Percentiles rank a stretch among this genome's conserved stretches.
Evolutionary conservation across 2,888 invertebrate genomes (phyloP).

Genomic region (Dendrolimus pini): DNA sequence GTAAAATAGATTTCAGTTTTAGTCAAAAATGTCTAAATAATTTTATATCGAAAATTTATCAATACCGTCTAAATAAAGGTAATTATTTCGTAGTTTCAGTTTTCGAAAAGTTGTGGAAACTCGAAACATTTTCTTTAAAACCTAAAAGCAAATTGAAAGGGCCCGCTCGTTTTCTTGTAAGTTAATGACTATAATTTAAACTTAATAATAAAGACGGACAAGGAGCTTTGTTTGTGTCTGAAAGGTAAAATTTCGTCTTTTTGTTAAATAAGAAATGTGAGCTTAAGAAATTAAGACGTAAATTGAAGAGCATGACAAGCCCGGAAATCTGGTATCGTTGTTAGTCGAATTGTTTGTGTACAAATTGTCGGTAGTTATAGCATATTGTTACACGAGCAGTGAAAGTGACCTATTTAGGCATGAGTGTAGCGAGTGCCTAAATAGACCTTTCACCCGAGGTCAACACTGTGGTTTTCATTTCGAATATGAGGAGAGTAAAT

Average conservation of each 20-base stretch:
- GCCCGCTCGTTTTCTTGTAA: conserved; percentile 52
- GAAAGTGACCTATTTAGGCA: too few relatives aligned
- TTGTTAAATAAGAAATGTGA: conserved; percentile 64
- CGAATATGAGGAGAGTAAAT: too few relatives aligned
- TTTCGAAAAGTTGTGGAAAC: conserved; percentile 39
- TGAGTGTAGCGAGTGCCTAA: too few relatives aligned
- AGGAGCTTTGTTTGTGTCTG: conserved; percentile 59
- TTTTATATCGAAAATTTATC: too few relatives aligned
- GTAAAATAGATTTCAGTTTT: too few relatives aligned
- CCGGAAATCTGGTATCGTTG: not conserved
- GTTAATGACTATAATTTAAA: conserved; percentile 69
- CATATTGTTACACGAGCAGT: too few relatives aligned
- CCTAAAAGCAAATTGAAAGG: conserved; percentile 47
- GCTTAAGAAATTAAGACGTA: conserved; percentile 38
- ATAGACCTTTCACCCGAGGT: too few relatives aligned
- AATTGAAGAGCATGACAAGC: conserved; percentile 40
- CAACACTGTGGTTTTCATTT: too few relatives aligned
- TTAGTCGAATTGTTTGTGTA: not conserved
- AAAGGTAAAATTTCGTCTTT: conserved; percentile 60
- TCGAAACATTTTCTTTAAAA: conserved; percentile 44
- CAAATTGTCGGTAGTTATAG: not conserved
- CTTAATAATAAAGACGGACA: conserved; percentile 69
- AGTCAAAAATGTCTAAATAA: too few relatives aligned
- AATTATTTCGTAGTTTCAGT: conserved; percentile 22
- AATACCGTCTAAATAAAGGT: conserved; percentile 4